These are phyloP conservation scores for Vombatus ursinus DNA, from an alignment of 2,113 vertebrate species.

Conservation along the genomic window DNA sequence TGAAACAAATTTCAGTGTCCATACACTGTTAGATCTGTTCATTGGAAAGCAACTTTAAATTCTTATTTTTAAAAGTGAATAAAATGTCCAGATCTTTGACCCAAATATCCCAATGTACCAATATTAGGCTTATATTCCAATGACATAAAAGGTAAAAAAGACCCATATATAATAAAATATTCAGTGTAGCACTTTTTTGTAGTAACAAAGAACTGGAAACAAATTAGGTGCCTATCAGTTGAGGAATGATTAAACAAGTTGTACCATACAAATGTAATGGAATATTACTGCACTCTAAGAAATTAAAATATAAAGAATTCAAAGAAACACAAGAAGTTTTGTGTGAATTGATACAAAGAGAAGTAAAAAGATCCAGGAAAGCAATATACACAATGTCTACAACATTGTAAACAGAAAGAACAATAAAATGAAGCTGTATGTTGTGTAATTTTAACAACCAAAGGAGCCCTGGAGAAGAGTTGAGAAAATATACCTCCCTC, in stretches of 20 bases:
- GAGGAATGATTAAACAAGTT: neutral
- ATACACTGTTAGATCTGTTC: neutral
- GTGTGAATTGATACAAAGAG: neutral
- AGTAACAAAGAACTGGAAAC: neutral
- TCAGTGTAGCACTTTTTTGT: neutral
- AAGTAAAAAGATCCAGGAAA: neutral
- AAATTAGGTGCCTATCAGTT: neutral
- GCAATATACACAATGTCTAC: neutral
- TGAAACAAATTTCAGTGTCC: neutral
- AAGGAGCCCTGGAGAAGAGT: neutral
- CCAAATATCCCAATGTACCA: neutral
- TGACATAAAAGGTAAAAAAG: neutral
- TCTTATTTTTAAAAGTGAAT: neutral
- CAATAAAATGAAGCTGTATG: neutral
- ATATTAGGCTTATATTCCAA: neutral
- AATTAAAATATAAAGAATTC: neutral
- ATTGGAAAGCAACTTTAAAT: neutral
- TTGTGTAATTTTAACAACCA: neutral
- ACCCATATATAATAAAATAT: neutral
- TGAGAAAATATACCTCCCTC: neutral
- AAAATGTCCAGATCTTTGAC: neutral
- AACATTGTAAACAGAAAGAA: neutral
- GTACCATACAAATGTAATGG: neutral
- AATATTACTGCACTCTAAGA: neutral
- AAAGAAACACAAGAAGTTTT: too few species aligned